Percentiles rank a stretch among this genome's conserved stretches.
Evolutionary conservation across 2,797 vertebrate species (phyloP).

Genomic region (Spea hammondii): DNA sequence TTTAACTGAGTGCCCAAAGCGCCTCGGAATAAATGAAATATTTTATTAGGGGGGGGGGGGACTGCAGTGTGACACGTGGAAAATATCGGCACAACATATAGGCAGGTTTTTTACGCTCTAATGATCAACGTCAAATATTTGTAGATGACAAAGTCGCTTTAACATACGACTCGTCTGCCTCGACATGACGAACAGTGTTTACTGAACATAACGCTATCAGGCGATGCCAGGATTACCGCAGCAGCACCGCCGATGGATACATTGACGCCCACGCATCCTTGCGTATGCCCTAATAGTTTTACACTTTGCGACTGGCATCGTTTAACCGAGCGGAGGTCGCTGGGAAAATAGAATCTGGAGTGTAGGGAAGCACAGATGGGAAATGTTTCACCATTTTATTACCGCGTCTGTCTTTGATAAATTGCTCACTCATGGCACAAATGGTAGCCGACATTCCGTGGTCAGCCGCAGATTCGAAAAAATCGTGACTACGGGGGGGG

Average conservation of each 20-base stretch:
- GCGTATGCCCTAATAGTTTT: background rate
- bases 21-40: no score
- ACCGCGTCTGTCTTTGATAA: background rate
- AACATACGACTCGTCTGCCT: background rate
- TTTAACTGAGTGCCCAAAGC: no score
- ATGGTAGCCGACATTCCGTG: no score
- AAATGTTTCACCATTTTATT: background rate
- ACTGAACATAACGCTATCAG: background rate
- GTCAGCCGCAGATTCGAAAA: no score
- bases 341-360: constrained; percentile 14
- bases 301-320: background rate
- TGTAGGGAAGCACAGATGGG: background rate
- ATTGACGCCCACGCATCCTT: background rate
- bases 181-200: background rate
- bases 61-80: no score
- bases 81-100: no score
- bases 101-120: no score
- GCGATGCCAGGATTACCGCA: background rate
- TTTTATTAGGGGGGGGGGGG: no score
- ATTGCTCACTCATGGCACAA: no score
- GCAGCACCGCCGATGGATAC: background rate
- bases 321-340: background rate
- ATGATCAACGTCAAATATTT: no score
- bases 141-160: background rate
- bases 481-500: no score